A percentile compares a stretch with the other conserved stretches of the same genome.
These are phyloP conservation scores for Entomobrya multifasciata DNA, from an alignment of 2,888 invertebrate species.

Conservation along the genomic window DNA sequence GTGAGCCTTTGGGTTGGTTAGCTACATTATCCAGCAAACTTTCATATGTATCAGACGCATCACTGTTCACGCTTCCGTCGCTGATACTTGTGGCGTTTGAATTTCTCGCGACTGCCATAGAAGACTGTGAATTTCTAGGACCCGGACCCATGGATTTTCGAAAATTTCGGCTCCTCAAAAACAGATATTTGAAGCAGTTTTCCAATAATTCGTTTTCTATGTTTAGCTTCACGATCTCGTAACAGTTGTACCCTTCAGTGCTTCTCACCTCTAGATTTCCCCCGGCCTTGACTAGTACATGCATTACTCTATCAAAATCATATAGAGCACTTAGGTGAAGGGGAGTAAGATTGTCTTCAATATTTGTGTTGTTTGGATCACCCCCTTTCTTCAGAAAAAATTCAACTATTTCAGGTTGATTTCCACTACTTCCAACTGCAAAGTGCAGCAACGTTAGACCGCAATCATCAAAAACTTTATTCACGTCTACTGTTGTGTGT, in stretches of 20 bases:
- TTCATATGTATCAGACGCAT: slow-evolving; percentile 65
- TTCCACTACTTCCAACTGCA: slow-evolving; percentile 75
- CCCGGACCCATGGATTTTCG: slow-evolving; percentile 46
- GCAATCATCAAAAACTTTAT: slow-evolving; percentile 31
- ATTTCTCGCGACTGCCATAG: background rate
- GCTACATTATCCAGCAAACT: slow-evolving; percentile 45
- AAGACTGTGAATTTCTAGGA: background rate
- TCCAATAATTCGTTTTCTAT: slow-evolving; percentile 61
- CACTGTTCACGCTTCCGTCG: slow-evolving; percentile 44
- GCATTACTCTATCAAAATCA: slow-evolving; percentile 84
- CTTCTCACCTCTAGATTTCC: slow-evolving; percentile 88
- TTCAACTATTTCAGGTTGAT: slow-evolving; percentile 68
- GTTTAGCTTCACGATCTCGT: slow-evolving; percentile 68
- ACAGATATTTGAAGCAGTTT: slow-evolving; percentile 68
- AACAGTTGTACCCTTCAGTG: slow-evolving; percentile 84
- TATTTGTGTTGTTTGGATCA: slow-evolving; percentile 75
- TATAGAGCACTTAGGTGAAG: slow-evolving; percentile 76
- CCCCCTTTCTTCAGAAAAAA: slow-evolving; percentile 69
- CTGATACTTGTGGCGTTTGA: background rate
- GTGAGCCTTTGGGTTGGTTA: background rate
- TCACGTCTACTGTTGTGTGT: no score
- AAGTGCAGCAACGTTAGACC: slow-evolving; percentile 74
- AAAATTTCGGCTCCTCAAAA: slow-evolving; percentile 24
- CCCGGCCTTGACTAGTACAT: slow-evolving; percentile 88
- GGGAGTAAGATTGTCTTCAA: slow-evolving; percentile 74